Conservation (phyloP, 2,113 vertebrate genomes). For the Ascaphus truei region DNA sequence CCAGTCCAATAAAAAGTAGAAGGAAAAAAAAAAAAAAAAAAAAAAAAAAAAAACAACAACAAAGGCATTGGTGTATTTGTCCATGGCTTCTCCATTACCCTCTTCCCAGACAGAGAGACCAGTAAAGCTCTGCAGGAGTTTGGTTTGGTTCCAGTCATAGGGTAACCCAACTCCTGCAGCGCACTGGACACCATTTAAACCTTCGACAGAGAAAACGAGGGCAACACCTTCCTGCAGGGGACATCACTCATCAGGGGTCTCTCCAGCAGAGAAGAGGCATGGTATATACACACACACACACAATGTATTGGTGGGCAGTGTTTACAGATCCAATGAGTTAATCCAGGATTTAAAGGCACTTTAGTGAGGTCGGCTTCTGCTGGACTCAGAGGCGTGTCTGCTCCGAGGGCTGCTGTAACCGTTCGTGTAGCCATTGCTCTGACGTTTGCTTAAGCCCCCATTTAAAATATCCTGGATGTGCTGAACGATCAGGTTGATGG, state of each 20-base stretch:
- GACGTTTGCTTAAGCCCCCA: slow-evolving; percentile 82
- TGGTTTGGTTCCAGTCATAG: neutral
- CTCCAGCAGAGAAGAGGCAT: neutral
- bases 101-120: too few species aligned
- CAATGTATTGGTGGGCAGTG: slow-evolving; percentile 1
- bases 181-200: neutral
- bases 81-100: neutral
- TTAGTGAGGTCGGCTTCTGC: slow-evolving; percentile 94
- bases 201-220: neutral
- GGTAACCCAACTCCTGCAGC: neutral
- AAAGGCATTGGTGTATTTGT: neutral
- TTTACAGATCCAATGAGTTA: neutral
- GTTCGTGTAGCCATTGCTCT: slow-evolving; percentile 78
- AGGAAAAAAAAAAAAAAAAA: neutral
- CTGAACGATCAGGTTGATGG: slow-evolving; percentile 97
- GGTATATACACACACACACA: too few species aligned
- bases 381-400: slow-evolving; percentile 83
- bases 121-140: slow-evolving; percentile 16
- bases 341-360: too few species aligned
- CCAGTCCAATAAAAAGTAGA: neutral
- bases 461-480: slow-evolving; percentile 98
- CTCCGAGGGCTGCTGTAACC: slow-evolving; percentile 75
- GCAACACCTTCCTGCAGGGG: neutral
- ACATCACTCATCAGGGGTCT: neutral
- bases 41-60: neutral